Base-by-base conservation (phyloP, 2,797 vertebrate species). In the Synanceia verrucosa region DNA sequence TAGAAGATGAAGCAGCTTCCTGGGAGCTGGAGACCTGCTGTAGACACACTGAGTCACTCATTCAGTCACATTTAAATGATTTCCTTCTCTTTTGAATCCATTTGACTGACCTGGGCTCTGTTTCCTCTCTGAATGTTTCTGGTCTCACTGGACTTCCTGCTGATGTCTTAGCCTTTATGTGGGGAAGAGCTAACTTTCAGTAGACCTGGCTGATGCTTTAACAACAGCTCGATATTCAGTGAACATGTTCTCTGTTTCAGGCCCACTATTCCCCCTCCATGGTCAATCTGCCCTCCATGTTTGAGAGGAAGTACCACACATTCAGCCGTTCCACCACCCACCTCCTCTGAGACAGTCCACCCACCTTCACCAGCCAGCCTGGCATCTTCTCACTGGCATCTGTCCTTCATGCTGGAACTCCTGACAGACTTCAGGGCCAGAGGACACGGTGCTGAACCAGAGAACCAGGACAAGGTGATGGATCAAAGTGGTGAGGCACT, bases 271-370 rank as follows among this genome's bases (percentile, higher is more conserved):
- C 97, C 43, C 97, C 97, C 10, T 99, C 97, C 64, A 95, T 98
- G 94, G 88, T 98, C 91, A 96, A 91, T 66, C 94, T 99, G 72
- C 92, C 94, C 0, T 95, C 96, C 9, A 82, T 95, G 88, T 98
- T 99, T 93, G 97, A 98, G 88, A 96, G 92, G 70, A 97, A 95
- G 90, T 98, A 96, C 90, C 96, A 97, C 83, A 99, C 97, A 0
- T 95, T 99, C 85, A 99, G 97, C 80, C 94, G 97, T 65, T 99
- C 98, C 9, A 97, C 95, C 77, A 98, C 97, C 62, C 97, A 99
- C 85, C 95, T 99, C 76, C 92, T 97, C 90, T 99, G 94, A 98
- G 48, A 33, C 2, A n/a, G n/a, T n/a, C n/a, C n/a, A n/a, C n/a
- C n/a, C n/a, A n/a, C n/a, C n/a, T n/a, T n/a, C n/a, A n/a, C n/a